Percentiles rank a stretch among this genome's conserved stretches.
Evolutionary conservation across 2,888 invertebrate genomes (phyloP).

Genomic region (Polylopha cassiicola): DNA sequence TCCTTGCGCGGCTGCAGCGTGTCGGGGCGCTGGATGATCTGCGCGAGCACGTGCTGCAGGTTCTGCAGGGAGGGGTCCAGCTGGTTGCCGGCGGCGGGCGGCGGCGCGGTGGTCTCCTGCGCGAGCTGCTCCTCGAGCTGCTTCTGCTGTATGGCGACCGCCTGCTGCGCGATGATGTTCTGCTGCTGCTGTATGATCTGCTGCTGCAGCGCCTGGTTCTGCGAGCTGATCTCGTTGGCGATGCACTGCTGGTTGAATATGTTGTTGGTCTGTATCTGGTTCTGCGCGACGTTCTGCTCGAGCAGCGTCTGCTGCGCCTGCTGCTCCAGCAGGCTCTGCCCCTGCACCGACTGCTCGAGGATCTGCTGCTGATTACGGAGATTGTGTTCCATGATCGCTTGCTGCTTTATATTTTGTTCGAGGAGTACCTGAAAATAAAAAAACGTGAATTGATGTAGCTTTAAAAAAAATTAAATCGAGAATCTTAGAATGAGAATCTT

Average conservation of each 20-base stretch:
- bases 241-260: constrained; percentile 53
- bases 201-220: constrained; percentile 74
- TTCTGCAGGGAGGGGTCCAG: constrained; percentile 74
- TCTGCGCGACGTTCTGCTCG: constrained; percentile 47
- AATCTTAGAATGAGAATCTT: too few relatives aligned
- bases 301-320: constrained; percentile 49
- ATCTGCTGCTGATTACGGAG: constrained; percentile 66
- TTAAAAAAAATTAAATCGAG: too few relatives aligned
- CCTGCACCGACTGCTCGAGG: constrained; percentile 58
- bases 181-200: constrained; percentile 72
- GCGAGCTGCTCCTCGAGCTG: constrained; percentile 62
- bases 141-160: constrained; percentile 68
- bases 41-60: constrained; percentile 63
- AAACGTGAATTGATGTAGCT: too few relatives aligned
- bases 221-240: constrained; percentile 57
- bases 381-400: constrained; percentile 70
- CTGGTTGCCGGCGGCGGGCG: constrained; percentile 54
- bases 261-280: constrained; percentile 46
- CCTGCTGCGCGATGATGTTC: constrained; percentile 66
- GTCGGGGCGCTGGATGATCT: constrained; percentile 69
- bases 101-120: constrained; percentile 56
- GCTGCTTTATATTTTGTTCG: constrained; percentile 57
- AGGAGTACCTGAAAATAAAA: constrained; percentile 26
- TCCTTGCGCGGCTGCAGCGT: constrained; percentile 60
- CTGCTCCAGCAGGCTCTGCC: constrained; percentile 55